phyloP scores from a whole-genome alignment of 2,797 vertebrate species.

The Phalanger gymnotis region DNA sequence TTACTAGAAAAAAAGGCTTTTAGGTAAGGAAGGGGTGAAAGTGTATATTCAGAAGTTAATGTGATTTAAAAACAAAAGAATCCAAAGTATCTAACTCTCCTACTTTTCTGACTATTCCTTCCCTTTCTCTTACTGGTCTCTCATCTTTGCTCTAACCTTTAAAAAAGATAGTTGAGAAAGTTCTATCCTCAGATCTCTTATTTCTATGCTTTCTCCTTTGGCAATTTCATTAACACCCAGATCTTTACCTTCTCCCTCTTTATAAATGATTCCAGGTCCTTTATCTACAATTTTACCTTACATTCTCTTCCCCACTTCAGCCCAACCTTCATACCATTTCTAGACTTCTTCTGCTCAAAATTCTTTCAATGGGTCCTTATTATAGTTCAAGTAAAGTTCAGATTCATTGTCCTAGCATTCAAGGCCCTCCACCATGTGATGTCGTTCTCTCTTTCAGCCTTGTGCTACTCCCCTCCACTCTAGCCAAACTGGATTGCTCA shows the following conservation, averaged over 20 bases:
- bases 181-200: not conserved
- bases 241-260: not conserved
- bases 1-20: not conserved
- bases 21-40: not conserved
- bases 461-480: not conserved
- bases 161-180: not conserved
- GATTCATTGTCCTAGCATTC: not conserved
- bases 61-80: not conserved
- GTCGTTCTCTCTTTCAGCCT: not conserved
- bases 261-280: not conserved
- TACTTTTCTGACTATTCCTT: not conserved
- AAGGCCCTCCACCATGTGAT: not conserved
- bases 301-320: not conserved
- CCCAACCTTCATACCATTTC: not conserved
- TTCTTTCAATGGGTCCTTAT: not conserved
- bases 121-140: not conserved
- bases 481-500: not conserved
- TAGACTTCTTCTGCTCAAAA: not conserved
- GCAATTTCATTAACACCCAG: not conserved
- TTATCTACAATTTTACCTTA: not conserved
- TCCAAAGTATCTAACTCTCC: not conserved
- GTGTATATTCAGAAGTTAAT: not conserved
- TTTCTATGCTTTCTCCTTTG: not conserved
- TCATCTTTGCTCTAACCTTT: not conserved
- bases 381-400: not conserved